Evolutionary conservation across 2,797 vertebrate genomes (phyloP).

Genomic region (Podarcis lilfordi): DNA sequence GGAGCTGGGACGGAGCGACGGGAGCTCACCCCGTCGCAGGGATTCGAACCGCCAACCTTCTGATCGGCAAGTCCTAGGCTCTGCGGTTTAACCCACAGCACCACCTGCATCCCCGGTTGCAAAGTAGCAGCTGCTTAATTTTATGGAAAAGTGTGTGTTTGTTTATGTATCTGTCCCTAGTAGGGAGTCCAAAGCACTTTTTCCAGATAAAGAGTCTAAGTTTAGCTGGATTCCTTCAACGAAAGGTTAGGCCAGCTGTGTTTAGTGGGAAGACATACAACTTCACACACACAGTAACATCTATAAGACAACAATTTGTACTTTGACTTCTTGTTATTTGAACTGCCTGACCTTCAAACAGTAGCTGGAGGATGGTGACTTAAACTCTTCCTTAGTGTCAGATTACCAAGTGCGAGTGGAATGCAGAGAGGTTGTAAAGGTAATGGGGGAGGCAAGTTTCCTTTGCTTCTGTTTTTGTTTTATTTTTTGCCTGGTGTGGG

Average conservation of each 20-base stretch:
- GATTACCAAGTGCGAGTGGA: conserved; percentile 52
- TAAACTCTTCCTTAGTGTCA: conserved; percentile 44
- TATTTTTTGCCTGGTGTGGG: neutral
- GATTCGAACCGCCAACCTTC: too few relatives aligned
- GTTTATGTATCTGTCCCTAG: neutral
- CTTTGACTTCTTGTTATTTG: conserved; percentile 63
- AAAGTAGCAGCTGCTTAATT: neutral
- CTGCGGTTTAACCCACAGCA: too few relatives aligned
- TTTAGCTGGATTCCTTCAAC: neutral
- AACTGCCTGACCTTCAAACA: conserved; percentile 60
- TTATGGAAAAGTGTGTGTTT: neutral
- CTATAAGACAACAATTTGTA: conserved; percentile 46
- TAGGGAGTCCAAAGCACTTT: conserved; percentile 4
- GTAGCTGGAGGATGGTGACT: conserved; percentile 57
- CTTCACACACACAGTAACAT: neutral
- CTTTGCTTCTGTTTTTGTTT: conserved; percentile 13
- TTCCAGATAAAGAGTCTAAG: conserved; percentile 58
- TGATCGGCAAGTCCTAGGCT: too few relatives aligned
- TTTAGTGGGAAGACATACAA: conserved; percentile 19
- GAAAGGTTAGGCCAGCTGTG: neutral
- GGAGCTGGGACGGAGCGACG: too few relatives aligned
- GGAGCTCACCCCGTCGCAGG: too few relatives aligned
- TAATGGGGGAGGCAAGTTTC: conserved; percentile 13
- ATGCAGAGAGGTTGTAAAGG: conserved; percentile 54
- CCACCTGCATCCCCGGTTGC: too few relatives aligned